A percentile compares a stretch with the other conserved stretches of the same genome.
These are phyloP conservation scores for Embiotoca jacksoni DNA, from an alignment of 2,113 vertebrate genomes.

Conservation along the genomic window DNA sequence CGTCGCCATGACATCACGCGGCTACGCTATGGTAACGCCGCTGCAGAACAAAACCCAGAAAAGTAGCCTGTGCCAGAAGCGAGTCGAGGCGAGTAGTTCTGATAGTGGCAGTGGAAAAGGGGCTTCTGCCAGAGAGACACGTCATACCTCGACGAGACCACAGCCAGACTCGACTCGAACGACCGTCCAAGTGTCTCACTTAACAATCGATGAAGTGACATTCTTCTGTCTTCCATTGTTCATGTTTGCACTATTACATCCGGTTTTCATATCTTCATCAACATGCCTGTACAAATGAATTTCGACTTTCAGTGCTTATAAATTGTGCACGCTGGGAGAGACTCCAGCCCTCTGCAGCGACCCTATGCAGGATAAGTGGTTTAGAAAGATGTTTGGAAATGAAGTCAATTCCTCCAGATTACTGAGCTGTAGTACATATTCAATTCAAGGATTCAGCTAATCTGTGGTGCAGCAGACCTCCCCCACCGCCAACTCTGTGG, in stretches of 20 bases:
- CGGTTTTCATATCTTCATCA: not conserved
- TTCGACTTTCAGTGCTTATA: constrained; percentile 39
- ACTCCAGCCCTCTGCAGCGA: constrained; percentile 6
- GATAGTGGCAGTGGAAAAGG: too few species aligned
- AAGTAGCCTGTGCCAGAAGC: too few species aligned
- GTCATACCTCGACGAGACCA: not conserved
- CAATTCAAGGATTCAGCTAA: constrained; percentile 7
- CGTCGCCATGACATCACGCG: too few species aligned
- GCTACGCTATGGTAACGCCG: too few species aligned
- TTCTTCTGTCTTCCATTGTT: constrained; percentile 22
- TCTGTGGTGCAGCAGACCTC: constrained; percentile 39
- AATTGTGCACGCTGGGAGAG: constrained; percentile 46
- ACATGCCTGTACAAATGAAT: constrained; percentile 26
- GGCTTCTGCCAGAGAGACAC: not conserved
- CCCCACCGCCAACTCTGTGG: constrained; percentile 23
- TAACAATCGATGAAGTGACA: constrained; percentile 13
- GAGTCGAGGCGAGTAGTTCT: too few species aligned
- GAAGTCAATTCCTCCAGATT: not conserved
- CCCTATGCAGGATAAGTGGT: constrained; percentile 22
- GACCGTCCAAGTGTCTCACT: not conserved
- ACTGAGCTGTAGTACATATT: constrained; percentile 10
- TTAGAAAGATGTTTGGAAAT: constrained; percentile 36
- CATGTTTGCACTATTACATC: constrained; percentile 6
- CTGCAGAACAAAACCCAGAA: too few species aligned
- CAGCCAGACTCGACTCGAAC: not conserved